Conservation (phyloP, 2,113 vertebrate species). For the Serilophus lunatus region DNA sequence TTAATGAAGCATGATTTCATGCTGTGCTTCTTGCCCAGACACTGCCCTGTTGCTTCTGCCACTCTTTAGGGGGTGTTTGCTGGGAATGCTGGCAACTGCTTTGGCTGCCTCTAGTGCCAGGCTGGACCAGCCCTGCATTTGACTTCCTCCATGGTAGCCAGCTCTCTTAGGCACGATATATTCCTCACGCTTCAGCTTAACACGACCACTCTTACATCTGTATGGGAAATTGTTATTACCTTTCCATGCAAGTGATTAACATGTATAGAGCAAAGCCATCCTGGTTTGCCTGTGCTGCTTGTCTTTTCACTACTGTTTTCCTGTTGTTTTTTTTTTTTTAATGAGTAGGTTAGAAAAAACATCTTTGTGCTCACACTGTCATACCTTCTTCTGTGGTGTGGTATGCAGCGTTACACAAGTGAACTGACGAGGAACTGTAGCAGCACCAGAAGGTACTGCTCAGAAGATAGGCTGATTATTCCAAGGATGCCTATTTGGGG, state of each 20-base stretch:
- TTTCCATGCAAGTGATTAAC: neutral
- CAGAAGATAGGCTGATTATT: neutral
- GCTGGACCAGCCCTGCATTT: neutral
- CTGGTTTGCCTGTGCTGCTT: neutral
- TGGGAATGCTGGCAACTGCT: neutral
- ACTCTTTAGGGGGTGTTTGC: neutral
- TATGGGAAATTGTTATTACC: neutral
- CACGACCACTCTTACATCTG: fast-evolving
- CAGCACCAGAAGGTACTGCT: neutral
- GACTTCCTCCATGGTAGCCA: neutral
- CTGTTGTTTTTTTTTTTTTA: neutral
- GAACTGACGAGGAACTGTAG: neutral
- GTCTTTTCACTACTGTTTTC: neutral
- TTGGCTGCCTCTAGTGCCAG: neutral
- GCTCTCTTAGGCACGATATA: fast-evolving
- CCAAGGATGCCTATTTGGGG: neutral
- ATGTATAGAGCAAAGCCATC: neutral
- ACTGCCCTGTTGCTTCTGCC: neutral
- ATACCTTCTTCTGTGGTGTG: neutral
- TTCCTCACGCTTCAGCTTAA: neutral
- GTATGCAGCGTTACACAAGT: neutral
- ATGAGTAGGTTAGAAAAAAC: neutral
- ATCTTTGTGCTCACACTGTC: neutral
- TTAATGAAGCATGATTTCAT: neutral
- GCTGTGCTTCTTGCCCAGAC: neutral